phyloP scores from a whole-genome alignment of 2,888 invertebrate genomes.

The Cheilosia variabilis region DNA sequence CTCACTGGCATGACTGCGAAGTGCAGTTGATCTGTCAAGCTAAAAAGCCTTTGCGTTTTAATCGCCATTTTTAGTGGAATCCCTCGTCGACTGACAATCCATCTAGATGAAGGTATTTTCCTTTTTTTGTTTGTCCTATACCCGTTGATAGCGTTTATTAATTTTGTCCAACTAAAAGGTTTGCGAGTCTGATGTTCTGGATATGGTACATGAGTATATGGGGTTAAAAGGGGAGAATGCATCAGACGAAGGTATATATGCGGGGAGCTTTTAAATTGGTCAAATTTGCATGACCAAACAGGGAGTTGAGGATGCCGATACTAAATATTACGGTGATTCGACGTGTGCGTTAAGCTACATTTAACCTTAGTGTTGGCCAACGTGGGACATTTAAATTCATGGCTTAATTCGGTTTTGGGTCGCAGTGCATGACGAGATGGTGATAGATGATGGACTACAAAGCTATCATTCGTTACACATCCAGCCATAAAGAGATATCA shows the following conservation, averaged over 20 bases:
- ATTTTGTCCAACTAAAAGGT: slow-evolving; percentile 38
- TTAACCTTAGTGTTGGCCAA: neutral
- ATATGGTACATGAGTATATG: neutral
- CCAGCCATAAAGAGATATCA: no score
- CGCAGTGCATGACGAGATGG: neutral
- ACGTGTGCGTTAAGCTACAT: neutral
- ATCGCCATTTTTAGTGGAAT: slow-evolving; percentile 4
- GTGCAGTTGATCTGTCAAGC: slow-evolving; percentile 14
- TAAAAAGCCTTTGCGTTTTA: slow-evolving; percentile 22
- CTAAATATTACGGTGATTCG: neutral
- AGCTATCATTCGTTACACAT: neutral
- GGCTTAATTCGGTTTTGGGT: neutral
- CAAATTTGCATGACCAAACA: neutral
- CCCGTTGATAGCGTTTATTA: slow-evolving; percentile 9
- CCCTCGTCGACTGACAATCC: slow-evolving; percentile 10
- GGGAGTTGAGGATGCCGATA: neutral
- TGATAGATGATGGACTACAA: neutral
- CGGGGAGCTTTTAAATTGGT: neutral
- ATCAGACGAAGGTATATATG: neutral
- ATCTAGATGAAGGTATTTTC: slow-evolving; percentile 19
- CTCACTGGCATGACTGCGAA: slow-evolving; percentile 5
- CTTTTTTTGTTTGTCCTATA: no score
- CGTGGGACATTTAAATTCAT: neutral
- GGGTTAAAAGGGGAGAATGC: neutral
- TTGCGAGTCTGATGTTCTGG: neutral